These are phyloP conservation scores for Psittacara wagleri DNA, from an alignment of 2,113 vertebrate species.

Conservation along the genomic window DNA sequence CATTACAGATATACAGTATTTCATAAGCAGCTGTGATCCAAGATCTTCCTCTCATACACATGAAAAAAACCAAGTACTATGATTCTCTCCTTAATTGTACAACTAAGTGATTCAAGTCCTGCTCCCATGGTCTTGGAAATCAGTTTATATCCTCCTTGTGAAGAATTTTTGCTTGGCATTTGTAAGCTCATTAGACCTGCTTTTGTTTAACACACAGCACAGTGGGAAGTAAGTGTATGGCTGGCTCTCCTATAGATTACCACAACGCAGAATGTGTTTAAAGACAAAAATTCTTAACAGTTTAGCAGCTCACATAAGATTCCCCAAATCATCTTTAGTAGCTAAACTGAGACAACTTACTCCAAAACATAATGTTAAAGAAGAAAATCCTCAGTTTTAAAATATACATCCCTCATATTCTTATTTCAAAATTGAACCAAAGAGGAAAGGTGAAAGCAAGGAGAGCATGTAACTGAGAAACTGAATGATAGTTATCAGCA, in stretches of 20 bases:
- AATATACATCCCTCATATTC: neutral
- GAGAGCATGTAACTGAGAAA: neutral
- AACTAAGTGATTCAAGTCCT: neutral
- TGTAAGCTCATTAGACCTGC: neutral
- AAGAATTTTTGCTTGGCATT: neutral
- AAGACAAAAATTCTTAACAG: neutral
- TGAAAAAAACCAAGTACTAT: neutral
- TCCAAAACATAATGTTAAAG: neutral
- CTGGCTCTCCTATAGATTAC: neutral
- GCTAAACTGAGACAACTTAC: neutral
- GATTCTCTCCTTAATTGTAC: neutral
- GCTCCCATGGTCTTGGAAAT: neutral
- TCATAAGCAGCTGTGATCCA: neutral
- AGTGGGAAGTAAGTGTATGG: neutral
- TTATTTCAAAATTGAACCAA: constrained; percentile 3
- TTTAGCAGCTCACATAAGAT: neutral
- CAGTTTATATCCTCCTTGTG: neutral
- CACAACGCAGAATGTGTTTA: neutral
- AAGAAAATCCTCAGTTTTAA: neutral
- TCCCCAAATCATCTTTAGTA: neutral
- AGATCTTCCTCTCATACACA: neutral
- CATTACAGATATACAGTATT: neutral
- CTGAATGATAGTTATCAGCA: neutral
- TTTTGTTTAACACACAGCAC: neutral
- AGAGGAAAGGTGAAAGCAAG: constrained; percentile 33